Evolutionary conservation across 2,113 vertebrate species (phyloP), one percentile per base, ranked within the genome.

Genomic region (Aplodontia rufa): DNA sequence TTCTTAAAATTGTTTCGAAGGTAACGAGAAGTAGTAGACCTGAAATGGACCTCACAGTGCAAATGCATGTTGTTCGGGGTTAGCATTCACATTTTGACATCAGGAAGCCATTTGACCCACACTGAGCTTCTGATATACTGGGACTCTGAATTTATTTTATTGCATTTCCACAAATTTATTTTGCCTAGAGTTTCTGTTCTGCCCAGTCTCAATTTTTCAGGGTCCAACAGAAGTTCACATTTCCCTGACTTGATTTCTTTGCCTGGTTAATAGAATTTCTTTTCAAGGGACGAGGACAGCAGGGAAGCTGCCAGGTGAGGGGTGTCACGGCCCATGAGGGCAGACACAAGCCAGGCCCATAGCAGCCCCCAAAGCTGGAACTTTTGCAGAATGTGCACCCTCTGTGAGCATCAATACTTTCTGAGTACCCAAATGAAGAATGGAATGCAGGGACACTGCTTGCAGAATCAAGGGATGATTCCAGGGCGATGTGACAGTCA

Each of bases 231-330:
- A 90, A 78, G 60, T 62, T 81, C 53, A 5, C 86, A 71, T 84
- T 92, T 94, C 62, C 40, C 51, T 74, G 49, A 42, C 35, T 93
- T 85, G 85, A 78, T 94, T 85, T 93, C 68, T 88, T 78, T 95
- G 62, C 32, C 78, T 72, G 17, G 78, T 32, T 82, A 74, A 71
- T 83, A 95, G 74, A 72, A 35, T 86, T 93, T 74, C 42, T 32
- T 55, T 92, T 69, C n/a, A 22, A 51, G 20, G 35, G 40, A 80
- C 32, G 53, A 66, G 32, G 19, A 0, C 10, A 47, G 55, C 30
- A 42, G 20, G 24, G 64, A 11, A 37, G 35, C 32, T 62, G 6
- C n/a, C n/a, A 24, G 24, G 60, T 24, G 55, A 74, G 40, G 30
- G 28, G 4, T 40, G 40, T 58, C 62, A 5, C 17, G 20, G 20